Percentiles rank a stretch among this genome's conserved stretches.
These are phyloP conservation scores for Mythimna lalbum DNA, from an alignment of 2,888 invertebrate species.

Conservation along the genomic window DNA sequence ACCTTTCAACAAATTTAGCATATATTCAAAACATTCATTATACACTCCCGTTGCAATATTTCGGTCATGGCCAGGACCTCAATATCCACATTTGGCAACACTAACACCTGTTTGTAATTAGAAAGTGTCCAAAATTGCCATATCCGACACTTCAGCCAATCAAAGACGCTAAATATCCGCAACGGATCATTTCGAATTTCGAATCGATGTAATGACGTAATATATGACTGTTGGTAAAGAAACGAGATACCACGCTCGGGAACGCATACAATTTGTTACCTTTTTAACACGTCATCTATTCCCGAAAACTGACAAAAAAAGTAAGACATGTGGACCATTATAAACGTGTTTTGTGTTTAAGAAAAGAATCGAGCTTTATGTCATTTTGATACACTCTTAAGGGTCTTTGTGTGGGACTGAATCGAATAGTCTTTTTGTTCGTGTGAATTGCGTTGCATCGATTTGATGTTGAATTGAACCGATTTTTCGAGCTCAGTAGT, in stretches of 20 bases:
- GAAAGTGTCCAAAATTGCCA: conserved; percentile 52
- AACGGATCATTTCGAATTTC: conserved; percentile 60
- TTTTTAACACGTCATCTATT: conserved; percentile 90
- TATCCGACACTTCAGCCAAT: conserved; percentile 59
- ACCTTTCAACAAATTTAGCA: conserved; percentile 22
- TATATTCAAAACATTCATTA: conserved; percentile 7
- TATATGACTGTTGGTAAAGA: conserved; percentile 78
- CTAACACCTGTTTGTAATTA: conserved; percentile 65
- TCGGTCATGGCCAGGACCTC: conserved; percentile 46
- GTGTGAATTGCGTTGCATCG: conserved; percentile 82
- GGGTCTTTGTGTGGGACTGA: conserved; percentile 83
- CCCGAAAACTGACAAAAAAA: conserved; percentile 80
- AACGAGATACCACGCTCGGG: conserved; percentile 74
- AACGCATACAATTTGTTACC: conserved; percentile 82
- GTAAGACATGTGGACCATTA: conserved; percentile 85
- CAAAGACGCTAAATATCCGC: conserved; percentile 52
- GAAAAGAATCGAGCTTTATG: conserved; percentile 87
- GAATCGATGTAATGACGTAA: conserved; percentile 70
- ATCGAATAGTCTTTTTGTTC: conserved; percentile 82
- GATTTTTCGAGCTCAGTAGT: conserved; percentile 90
- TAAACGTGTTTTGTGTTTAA: conserved; percentile 80
- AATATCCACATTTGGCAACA: conserved; percentile 47
- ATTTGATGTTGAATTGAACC: conserved; percentile 86
- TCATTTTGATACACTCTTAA: conserved; percentile 90
- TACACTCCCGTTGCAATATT: conserved; percentile 28